Conservation (phyloP, 2,888 invertebrate genomes). For the Sarcophaga variegata region DNA sequence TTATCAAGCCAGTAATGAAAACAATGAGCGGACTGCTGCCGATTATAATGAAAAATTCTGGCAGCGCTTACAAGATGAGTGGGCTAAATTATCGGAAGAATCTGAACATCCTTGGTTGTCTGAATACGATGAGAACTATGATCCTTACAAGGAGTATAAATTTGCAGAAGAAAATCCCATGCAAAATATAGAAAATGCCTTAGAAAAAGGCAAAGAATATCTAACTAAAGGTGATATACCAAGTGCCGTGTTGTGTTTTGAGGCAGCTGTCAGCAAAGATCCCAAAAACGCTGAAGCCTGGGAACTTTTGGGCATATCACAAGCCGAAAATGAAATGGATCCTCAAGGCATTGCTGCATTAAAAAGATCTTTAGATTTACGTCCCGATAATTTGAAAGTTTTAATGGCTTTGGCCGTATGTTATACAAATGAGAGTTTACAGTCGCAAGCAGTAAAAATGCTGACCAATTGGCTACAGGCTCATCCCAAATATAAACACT, state of each 20-base stretch:
- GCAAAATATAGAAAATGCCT: constrained; percentile 88
- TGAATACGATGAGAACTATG: constrained; percentile 85
- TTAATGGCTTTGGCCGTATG: constrained; percentile 96
- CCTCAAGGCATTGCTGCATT: constrained; percentile 95
- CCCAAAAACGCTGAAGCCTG: constrained; percentile 91
- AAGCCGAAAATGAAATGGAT: constrained; percentile 99
- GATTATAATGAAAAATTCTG: constrained; percentile 85
- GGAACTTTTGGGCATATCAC: constrained; percentile 94
- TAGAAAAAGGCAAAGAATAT: constrained; percentile 92
- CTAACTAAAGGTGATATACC: constrained; percentile 94
- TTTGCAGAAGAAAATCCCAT: constrained; percentile 91
- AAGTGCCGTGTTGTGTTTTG: constrained; percentile 97
- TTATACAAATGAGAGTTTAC: constrained; percentile 97
- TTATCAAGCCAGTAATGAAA: constrained; percentile 84
- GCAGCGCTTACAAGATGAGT: constrained; percentile 88
- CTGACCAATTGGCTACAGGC: constrained; percentile 90
- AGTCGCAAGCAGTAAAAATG: constrained; percentile 92
- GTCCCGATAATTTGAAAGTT: constrained; percentile 91
- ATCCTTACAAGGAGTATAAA: constrained; percentile 84
- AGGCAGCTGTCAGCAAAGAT: constrained; percentile 94
- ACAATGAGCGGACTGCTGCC: constrained; percentile 85
- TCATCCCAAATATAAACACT: constrained; percentile 91
- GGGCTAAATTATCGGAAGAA: constrained; percentile 88
- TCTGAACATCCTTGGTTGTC: constrained; percentile 88
- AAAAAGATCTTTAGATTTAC: constrained; percentile 90